Conservation (phyloP, 2,797 vertebrate genomes). For the Gambelia wislizenii region DNA sequence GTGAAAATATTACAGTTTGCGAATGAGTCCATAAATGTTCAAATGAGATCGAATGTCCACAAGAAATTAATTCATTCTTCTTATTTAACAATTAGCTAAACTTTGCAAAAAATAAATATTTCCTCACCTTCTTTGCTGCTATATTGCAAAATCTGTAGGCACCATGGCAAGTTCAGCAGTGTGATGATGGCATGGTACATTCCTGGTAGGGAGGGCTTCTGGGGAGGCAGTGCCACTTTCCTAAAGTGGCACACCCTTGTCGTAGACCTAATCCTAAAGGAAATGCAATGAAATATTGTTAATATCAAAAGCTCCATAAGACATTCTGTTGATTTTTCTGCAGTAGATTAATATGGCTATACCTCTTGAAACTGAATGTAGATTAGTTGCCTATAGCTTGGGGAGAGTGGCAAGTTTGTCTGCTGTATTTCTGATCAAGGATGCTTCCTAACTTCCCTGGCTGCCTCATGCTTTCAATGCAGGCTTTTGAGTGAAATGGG, state of each 20-base stretch:
- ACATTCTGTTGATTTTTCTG: not conserved
- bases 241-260: not conserved
- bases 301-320: not conserved
- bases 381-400: not conserved
- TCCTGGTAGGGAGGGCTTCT: too few species aligned
- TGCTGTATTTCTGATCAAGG: not conserved
- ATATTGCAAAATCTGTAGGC: not conserved
- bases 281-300: not conserved
- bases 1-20: too few species aligned
- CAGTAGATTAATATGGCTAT: not conserved
- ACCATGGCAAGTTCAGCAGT: not conserved
- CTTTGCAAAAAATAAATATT: too few species aligned
- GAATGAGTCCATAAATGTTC: too few species aligned
- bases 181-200: not conserved
- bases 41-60: too few species aligned
- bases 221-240: too few species aligned
- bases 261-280: not conserved
- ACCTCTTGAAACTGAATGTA: not conserved
- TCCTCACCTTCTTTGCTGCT: not conserved
- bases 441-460: not conserved
- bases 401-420: not conserved
- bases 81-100: too few species aligned
- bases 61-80: too few species aligned
- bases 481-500: not conserved
- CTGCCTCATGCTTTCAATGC: not conserved